Conservation (phyloP, 2,888 invertebrate species). For the Ophioninae sp. region DNA sequence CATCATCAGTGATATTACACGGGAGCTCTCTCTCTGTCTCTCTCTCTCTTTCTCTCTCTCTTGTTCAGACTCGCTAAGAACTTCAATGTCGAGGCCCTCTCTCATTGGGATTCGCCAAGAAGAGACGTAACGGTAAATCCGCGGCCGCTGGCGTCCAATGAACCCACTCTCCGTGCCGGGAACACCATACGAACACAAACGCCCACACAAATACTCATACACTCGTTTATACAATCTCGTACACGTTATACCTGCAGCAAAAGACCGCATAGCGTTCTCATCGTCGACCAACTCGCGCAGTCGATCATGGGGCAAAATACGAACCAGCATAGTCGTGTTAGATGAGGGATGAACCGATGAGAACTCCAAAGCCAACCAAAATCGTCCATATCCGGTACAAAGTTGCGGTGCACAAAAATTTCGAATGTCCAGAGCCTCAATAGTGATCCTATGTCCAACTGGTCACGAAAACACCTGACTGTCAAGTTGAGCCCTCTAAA, state of each 20-base stretch:
- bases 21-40: conserved; percentile 19
- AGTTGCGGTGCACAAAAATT: background rate
- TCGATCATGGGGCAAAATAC: conserved; percentile 30
- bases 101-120: conserved; percentile 79
- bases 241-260: conserved; percentile 46
- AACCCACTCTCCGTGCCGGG: conserved; percentile 78
- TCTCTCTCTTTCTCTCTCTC: conserved; percentile 18
- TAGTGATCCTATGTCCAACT: background rate
- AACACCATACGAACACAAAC: conserved; percentile 46
- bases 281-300: conserved; percentile 45
- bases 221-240: conserved; percentile 26
- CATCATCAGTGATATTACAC: conserved; percentile 44
- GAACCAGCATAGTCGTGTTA: conserved; percentile 5
- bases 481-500: background rate
- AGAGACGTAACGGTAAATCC: conserved; percentile 80
- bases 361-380: conserved; percentile 17
- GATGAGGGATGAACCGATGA: conserved; percentile 2
- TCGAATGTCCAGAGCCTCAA: background rate
- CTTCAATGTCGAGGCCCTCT: conserved; percentile 52
- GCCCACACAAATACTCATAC: conserved; percentile 46
- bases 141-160: conserved; percentile 81
- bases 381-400: conserved; percentile 6
- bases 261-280: conserved; percentile 45
- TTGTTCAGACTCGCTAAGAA: conserved; percentile 43
- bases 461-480: background rate